Percentiles rank a stretch among this genome's conserved stretches.
phyloP scores from a whole-genome alignment of 1,140 invertebrate species.

The Meteorus sp. region DNA sequence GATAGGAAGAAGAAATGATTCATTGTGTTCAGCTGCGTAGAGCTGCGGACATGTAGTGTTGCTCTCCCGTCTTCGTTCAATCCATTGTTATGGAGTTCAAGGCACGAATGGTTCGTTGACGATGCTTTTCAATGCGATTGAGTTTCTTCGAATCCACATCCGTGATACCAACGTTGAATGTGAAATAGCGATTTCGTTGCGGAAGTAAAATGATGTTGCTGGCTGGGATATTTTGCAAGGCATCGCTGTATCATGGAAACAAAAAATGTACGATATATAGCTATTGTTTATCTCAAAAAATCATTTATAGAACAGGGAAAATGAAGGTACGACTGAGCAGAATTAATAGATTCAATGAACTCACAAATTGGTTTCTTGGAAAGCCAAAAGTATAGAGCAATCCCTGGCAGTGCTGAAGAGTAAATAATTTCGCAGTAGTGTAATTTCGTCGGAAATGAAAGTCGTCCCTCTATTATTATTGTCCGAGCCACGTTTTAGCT shows the following conservation, averaged over 20 bases:
- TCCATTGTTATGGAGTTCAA: constrained; percentile 14
- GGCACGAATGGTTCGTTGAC: constrained; percentile 40
- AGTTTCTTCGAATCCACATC: constrained; percentile 63
- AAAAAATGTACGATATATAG: constrained; percentile 32
- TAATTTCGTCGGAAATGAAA: constrained; percentile 29
- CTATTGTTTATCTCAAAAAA: too few species aligned
- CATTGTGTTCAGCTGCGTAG: neutral
- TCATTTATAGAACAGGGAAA: constrained; percentile 20
- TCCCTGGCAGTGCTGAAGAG: constrained; percentile 61
- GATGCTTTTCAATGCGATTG: constrained; percentile 60
- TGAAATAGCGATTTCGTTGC: constrained; percentile 43
- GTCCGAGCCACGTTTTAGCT: constrained; percentile 13
- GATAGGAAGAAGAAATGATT: neutral
- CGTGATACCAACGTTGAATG: constrained; percentile 55
- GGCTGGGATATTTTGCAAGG: constrained; percentile 13
- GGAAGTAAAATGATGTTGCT: constrained; percentile 45
- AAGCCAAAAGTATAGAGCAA: constrained; percentile 63
- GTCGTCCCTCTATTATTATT: constrained; percentile 5
- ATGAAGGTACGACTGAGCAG: neutral
- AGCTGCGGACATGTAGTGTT: too few species aligned
- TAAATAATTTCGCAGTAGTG: constrained; percentile 57
- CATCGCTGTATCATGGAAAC: too few species aligned
- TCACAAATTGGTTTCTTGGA: constrained; percentile 51
- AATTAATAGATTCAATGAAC: constrained; percentile 26
- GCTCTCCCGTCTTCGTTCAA: too few species aligned